Percentiles rank a stretch among this genome's conserved stretches.
These are phyloP conservation scores for Ceryle rudis DNA, from an alignment of 2,797 vertebrate species.

Conservation along the genomic window DNA sequence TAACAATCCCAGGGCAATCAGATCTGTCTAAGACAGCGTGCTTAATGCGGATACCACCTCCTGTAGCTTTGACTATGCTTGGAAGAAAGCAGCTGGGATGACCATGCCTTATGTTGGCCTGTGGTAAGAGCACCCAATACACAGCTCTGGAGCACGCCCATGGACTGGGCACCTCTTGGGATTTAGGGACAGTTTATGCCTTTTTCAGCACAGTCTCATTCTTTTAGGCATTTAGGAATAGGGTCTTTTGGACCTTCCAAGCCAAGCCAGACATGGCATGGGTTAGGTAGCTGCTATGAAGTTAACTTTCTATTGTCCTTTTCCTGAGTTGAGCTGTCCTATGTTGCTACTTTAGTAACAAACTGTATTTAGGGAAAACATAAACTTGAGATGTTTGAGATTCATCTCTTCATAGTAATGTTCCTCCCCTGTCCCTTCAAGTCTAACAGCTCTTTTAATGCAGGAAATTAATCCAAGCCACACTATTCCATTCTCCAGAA, in stretches of 20 bases:
- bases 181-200: neutral
- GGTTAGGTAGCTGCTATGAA: neutral
- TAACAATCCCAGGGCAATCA: neutral
- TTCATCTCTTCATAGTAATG: neutral
- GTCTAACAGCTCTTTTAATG: neutral
- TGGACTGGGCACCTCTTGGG: neutral
- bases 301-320: neutral
- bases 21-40: fast-evolving
- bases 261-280: neutral
- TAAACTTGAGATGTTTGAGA: neutral
- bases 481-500: neutral
- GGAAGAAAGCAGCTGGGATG: neutral
- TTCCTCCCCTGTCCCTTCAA: neutral
- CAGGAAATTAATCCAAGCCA: neutral
- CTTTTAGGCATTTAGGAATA: neutral
- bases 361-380: neutral
- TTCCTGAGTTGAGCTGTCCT: neutral
- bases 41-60: neutral
- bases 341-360: neutral
- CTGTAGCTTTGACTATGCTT: neutral
- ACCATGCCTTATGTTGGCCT: neutral
- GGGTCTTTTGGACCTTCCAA: neutral
- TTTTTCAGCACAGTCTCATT: neutral
- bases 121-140: fast-evolving
- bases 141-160: neutral